Evolutionary conservation across 2,888 invertebrate species (phyloP), one percentile per base, ranked within the genome.

Genomic region (Priocnemis perturbator): DNA sequence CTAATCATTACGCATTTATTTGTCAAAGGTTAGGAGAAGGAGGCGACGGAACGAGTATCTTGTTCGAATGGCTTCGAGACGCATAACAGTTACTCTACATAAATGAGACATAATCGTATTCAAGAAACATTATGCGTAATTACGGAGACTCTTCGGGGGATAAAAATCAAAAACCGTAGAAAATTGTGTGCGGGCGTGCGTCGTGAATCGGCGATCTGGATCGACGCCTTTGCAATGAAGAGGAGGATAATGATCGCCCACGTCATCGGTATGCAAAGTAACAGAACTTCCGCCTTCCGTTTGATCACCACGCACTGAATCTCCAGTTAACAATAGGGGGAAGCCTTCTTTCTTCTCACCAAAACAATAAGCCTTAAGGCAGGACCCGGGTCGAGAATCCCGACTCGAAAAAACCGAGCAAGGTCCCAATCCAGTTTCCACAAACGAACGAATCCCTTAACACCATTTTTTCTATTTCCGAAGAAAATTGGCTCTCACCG

Each of bases 251-350:
- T 61, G 66, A 69, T 67, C 61, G 57, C 44, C 45, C 48, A 48
- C 5, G 50, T 65, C 69, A 65, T 69, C 65, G 52, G 58, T 72
- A 69, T 69, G 73, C 69, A 48, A 59, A 21, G 21, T 48, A 67
- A 73, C 73, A 79, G 74, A 64, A 52, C 74, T 80, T 80, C 73
- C 74, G 64, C 62, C 58, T 74, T 67, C 65, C 60, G 57, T 71
- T 63, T 62, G 53, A 69, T 69, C 71, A 73, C 67, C 70, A 70
- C 55, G 60, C 23, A 19, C 69, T 66, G 65, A 70, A 74, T 72
- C 56, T 64, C 55, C 23, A 45, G 45, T 47, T 30, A 15, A 59
- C 62, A 7, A 11, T 37, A 26, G n/a, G 14, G 14, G 50, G n/a
- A 14, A 1, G 1, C n/a, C 14, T 5, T 50, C 37, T 26, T 26